Conservation (phyloP, 1,140 invertebrate species). For the Xylocopa sonorina region DNA sequence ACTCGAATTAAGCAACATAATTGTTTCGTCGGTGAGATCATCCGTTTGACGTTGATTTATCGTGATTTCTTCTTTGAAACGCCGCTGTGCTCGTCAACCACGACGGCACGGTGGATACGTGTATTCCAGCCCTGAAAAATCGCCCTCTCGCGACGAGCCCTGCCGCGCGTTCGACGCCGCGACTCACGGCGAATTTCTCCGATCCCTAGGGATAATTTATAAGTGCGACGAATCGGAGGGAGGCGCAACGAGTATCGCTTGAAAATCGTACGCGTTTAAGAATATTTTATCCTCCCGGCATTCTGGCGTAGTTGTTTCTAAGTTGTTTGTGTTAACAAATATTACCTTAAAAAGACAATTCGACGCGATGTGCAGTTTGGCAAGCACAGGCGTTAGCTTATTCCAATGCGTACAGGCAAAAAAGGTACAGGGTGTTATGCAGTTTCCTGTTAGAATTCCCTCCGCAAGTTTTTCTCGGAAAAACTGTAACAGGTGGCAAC, state of each 20-base stretch:
- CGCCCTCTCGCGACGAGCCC: background rate
- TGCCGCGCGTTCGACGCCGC: background rate
- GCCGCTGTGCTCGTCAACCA: constrained; percentile 39
- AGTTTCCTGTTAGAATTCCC: too few species aligned
- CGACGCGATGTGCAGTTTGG: too few species aligned
- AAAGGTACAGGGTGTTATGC: too few species aligned
- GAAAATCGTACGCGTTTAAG: background rate
- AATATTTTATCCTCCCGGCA: background rate
- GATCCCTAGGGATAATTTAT: background rate
- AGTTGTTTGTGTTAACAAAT: too few species aligned
- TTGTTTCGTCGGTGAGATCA: constrained; percentile 58
- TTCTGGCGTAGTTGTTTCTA: too few species aligned
- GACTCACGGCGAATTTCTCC: too few species aligned
- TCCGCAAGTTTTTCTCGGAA: too few species aligned
- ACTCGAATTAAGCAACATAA: constrained; percentile 53
- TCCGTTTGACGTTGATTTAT: constrained; percentile 65
- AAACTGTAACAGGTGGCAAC: too few species aligned
- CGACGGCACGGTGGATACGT: background rate
- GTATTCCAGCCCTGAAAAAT: constrained; percentile 32
- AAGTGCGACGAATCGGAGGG: background rate
- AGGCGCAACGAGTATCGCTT: background rate
- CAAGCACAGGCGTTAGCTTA: too few species aligned
- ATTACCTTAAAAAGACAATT: too few species aligned
- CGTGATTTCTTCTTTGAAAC: constrained; percentile 57
- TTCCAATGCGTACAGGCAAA: too few species aligned